Percentiles rank a stretch among this genome's conserved stretches.
These are phyloP conservation scores for Sialia sialis DNA, from an alignment of 2,113 vertebrate genomes.

Conservation along the genomic window DNA sequence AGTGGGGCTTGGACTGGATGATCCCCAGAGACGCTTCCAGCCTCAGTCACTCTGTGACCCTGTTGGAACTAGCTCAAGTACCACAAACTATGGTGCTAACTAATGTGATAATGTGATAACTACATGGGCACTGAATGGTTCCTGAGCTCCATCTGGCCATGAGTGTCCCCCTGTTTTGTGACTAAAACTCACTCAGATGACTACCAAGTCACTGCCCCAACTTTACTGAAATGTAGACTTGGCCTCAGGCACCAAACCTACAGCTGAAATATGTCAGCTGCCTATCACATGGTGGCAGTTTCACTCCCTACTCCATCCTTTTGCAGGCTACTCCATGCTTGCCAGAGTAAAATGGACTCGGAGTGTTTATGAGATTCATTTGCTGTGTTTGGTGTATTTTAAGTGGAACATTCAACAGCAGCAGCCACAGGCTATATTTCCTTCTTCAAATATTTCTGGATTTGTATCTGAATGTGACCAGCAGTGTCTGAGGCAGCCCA, in stretches of 20 bases:
- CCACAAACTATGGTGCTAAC: neutral
- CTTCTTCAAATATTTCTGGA: neutral
- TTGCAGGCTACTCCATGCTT: neutral
- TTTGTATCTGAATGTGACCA: neutral
- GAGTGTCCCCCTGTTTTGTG: neutral
- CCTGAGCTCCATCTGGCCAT: neutral
- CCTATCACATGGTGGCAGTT: neutral
- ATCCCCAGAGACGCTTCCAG: neutral
- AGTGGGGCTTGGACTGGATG: neutral
- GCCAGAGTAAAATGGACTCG: neutral
- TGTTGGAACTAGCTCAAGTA: neutral
- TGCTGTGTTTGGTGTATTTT: neutral
- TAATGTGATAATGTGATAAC: neutral
- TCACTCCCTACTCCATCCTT: neutral
- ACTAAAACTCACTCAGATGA: neutral
- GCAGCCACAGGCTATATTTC: neutral
- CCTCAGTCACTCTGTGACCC: neutral
- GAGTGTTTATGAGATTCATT: neutral
- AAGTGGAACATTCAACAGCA: neutral
- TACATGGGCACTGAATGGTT: accelerated
- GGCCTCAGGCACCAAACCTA: neutral
- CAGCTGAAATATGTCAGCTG: neutral
- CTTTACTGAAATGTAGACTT: neutral
- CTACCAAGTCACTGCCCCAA: neutral
- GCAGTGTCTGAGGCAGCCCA: neutral